Evolutionary conservation across 2,113 vertebrate species (phyloP), one percentile per base, ranked within the genome.

Genomic region (Crotophaga sulcirostris): DNA sequence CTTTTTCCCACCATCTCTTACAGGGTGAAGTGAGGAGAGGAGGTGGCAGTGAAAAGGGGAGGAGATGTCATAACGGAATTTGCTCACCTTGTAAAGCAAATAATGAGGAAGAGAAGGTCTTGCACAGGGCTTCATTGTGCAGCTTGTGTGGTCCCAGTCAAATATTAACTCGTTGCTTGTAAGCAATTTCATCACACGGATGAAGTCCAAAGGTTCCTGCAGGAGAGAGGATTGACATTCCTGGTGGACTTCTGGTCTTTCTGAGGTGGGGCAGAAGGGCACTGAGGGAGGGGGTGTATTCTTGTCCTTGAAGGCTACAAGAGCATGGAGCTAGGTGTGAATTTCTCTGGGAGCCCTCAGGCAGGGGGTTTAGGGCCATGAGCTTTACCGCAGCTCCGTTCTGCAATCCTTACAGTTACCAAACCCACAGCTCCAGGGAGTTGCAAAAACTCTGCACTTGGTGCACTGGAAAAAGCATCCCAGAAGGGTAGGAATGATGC

Each of bases 151-250:
- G 59, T 73, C 67, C 60, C 3, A 0, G 93, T 97, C 93, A 98
- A 98, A 97, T 62, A 98, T 97, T 97, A 98, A 98, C 97, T 89
- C 3, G 7, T 15, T 87, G 67, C 92, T 94, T 59, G 34, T 42
- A 82, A 78, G 59, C 5, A 51, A 87, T 93, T 96, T 95, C 91
- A 81, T 82, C 69, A 90, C 34, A 85, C 89, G 84, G 84, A 96
- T 94, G 95, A 97, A 98, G 97, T 97, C 88, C 97, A 97, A 94
- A 89, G 64, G 66, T 74, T 90, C 78, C 89, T 83, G 33, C 82
- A 84, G 79, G 40, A 42, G 33, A 82, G 40, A 64, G 84, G 80
- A 78, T 2, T 69, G 91, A 95, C 51, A 91, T 72, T 84, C 64
- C 86, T 31, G 54, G 56, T 93, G 44, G 90, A 40, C 59, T 96